A percentile compares a stretch with the other conserved stretches of the same genome.
Conservation (phyloP, 1,140 invertebrate species). For the Brachionus angularis region DNA sequence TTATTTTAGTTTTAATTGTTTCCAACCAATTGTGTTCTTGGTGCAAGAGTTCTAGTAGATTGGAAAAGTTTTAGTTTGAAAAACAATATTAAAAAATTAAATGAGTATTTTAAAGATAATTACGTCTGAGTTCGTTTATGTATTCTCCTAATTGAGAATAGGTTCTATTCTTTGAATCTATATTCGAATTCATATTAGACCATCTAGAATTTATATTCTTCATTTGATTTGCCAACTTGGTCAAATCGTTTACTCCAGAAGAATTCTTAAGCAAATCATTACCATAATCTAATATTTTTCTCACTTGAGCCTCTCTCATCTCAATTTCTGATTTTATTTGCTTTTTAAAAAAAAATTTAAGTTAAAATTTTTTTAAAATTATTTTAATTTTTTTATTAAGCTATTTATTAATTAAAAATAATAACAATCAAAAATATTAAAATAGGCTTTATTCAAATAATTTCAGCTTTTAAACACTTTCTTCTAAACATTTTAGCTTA, state of each 20-base stretch:
- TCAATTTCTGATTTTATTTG: constrained; percentile 44
- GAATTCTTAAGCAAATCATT: constrained; percentile 30
- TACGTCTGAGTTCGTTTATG: constrained; percentile 37
- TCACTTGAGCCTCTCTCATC: neutral
- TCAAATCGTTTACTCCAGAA: neutral
- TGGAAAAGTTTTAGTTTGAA: neutral
- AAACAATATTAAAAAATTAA: too few species aligned
- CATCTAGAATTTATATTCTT: constrained; percentile 22
- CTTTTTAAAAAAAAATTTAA: neutral
- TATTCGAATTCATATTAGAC: constrained; percentile 19
- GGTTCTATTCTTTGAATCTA: neutral
- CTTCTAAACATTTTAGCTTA: too few species aligned
- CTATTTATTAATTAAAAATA: too few species aligned
- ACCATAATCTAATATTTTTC: constrained; percentile 6
- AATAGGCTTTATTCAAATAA: too few species aligned
- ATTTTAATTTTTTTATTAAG: too few species aligned
- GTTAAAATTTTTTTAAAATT: neutral
- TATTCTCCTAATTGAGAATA: neutral
- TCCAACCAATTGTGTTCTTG: constrained; percentile 41
- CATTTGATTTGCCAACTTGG: constrained; percentile 19
- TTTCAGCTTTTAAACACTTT: too few species aligned
- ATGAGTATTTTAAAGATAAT: neutral
- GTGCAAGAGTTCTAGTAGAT: constrained; percentile 12
- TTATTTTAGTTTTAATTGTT: constrained; percentile 14
- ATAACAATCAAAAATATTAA: too few species aligned